Base-by-base conservation (phyloP, 2,113 vertebrate species). In the Boleophthalmus pectinirostris region DNA sequence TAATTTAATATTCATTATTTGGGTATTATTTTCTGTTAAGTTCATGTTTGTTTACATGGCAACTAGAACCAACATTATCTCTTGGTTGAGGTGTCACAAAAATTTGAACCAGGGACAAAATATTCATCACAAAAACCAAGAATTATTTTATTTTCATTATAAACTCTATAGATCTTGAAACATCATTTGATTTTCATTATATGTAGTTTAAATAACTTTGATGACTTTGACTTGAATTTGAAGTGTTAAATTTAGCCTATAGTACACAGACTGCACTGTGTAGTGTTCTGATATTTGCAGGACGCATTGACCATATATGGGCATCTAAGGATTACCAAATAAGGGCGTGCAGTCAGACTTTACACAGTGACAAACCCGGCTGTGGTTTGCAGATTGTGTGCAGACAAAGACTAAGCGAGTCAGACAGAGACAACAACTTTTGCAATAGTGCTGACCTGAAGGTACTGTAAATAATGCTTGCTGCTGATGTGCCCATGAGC, bases 361-460 rank as follows among this genome's bases (percentile, higher is more conserved):
- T 38, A 21, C 18, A 64, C 61, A 43, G 18, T 53, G 60, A 54
- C 58, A 67, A 43, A 21, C 66, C 67, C 81, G n/a, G 67, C n/a
- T 15, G 61, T 64, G 66, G 49, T 43, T 64, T 60, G 1, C 6
- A 60, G 24, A 45, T 13, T 75, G 46, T 47, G 53, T 24, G 25
- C 57, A 33, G 33, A 61, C 58, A 33, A 0, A 61, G 56, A 29
- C 58, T 8, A 33, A 4, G 23, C 21, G 61, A 64, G 33, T 64
- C 33, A 64, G 33, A 64, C 29, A 9, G n/a, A 35, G 18, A 61
- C 58, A 60, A 60, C 57, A 61, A 33, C 24, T 20, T 3, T 33
- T 38, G 8, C 29, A 58, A 18, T n/a, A n/a, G n/a, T n/a, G n/a
- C n/a, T n/a, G n/a, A 7, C 2, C 18, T 20, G 15, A 51, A 5